Conservation (phyloP, 35 echinoderm and acorn worm genomes). For the Ptychodera flava region DNA sequence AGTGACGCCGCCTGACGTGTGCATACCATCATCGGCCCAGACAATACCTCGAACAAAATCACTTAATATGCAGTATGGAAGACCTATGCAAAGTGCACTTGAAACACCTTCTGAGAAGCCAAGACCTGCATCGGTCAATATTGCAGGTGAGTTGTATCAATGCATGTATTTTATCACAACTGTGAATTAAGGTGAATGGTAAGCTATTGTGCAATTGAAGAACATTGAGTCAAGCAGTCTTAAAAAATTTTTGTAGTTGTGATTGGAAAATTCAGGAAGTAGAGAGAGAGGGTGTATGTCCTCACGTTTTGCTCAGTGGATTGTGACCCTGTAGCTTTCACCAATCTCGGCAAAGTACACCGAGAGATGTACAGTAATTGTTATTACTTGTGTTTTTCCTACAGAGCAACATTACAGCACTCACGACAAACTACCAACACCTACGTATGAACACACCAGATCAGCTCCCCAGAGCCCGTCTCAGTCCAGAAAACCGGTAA, state of each 20-base stretch:
- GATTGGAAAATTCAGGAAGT: too few relatives aligned
- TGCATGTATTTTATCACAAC: too few relatives aligned
- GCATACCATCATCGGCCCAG: neutral
- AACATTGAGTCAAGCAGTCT: too few relatives aligned
- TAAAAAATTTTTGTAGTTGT: too few relatives aligned
- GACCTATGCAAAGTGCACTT: neutral
- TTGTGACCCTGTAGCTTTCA: too few relatives aligned
- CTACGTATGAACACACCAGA: neutral
- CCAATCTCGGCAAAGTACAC: too few relatives aligned
- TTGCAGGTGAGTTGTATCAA: neutral
- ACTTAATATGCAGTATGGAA: neutral
- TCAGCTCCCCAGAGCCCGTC: neutral
- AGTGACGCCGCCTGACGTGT: neutral
- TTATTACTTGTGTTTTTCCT: too few relatives aligned
- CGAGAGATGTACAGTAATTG: too few relatives aligned
- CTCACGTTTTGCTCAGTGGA: too few relatives aligned
- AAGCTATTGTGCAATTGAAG: too few relatives aligned
- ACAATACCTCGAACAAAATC: neutral
- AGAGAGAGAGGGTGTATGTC: too few relatives aligned
- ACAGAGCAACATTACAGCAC: neutral
- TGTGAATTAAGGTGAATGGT: too few relatives aligned
- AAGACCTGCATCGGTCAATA: neutral
- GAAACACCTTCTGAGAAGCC: neutral
- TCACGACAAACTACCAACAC: neutral
- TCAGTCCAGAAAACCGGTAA: neutral